These are phyloP conservation scores for Quiscalus mexicanus DNA, from an alignment of 2,113 vertebrate genomes.

Conservation along the genomic window DNA sequence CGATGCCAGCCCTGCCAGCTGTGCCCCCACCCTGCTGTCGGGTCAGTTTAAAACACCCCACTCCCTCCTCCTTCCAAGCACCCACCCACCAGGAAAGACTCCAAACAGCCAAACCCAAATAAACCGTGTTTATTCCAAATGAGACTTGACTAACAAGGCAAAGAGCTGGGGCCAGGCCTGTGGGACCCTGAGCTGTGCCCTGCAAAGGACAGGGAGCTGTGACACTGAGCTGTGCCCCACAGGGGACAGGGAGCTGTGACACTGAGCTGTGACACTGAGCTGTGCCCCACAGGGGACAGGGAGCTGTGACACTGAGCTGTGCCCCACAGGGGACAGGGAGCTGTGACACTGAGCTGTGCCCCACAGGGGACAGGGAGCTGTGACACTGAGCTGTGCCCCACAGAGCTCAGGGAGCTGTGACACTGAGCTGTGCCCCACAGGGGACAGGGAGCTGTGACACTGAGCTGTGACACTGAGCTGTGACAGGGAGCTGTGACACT, in stretches of 20 bases:
- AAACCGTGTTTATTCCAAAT: background rate
- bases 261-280: background rate
- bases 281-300: too few species aligned
- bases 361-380: too few species aligned
- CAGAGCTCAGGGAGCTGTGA: background rate
- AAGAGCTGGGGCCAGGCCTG: background rate
- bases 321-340: background rate
- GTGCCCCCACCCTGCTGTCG: accelerated
- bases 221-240: background rate
- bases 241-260: background rate
- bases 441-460: too few species aligned
- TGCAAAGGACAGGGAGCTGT: too few species aligned
- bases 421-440: background rate
- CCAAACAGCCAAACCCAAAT: background rate
- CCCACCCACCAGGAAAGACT: accelerated
- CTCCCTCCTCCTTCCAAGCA: accelerated
- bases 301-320: too few species aligned
- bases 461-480: too few species aligned
- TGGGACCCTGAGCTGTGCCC: accelerated
- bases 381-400: background rate
- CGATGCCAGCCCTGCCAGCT: background rate
- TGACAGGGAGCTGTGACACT: too few species aligned
- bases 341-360: background rate
- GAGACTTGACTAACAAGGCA: background rate
- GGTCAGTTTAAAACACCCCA: accelerated